These are phyloP conservation scores for Chalcosyrphus nemorum DNA, from an alignment of 2,888 invertebrate genomes.

Conservation along the genomic window DNA sequence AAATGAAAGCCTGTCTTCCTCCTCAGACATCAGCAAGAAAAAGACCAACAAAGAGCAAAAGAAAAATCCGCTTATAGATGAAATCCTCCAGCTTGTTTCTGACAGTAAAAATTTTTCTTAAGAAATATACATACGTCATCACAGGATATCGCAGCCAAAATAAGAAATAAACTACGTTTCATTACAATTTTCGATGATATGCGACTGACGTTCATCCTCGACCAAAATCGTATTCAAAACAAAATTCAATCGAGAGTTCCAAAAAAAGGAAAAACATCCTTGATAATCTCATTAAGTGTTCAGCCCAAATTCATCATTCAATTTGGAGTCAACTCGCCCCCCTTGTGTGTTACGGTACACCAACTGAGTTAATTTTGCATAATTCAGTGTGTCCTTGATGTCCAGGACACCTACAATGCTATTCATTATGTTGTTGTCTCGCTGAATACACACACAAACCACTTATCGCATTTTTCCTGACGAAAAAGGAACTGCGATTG, in stretches of 20 bases:
- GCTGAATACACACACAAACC: not conserved
- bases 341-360: not conserved
- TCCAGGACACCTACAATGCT: constrained; percentile 28
- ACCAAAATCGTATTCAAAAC: too few species aligned
- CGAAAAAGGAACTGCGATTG: not conserved
- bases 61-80: too few species aligned
- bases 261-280: not conserved
- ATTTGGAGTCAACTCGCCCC: not conserved
- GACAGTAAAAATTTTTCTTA: too few species aligned
- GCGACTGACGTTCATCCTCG: not conserved
- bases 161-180: not conserved
- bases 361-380: constrained; percentile 41
- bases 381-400: constrained; percentile 49
- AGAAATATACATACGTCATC: not conserved
- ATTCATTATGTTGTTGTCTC: constrained; percentile 5
- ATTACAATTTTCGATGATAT: not conserved
- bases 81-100: too few species aligned
- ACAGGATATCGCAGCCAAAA: not conserved
- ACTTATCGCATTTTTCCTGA: not conserved
- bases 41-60: too few species aligned
- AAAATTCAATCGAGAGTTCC: too few species aligned
- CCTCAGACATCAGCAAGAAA: too few species aligned
- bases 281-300: constrained; percentile 12
- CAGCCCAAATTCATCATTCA: constrained; percentile 5
- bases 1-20: too few species aligned